phyloP scores from a whole-genome alignment of 2,113 vertebrate species.

The Hippoglossus stenolepis region DNA sequence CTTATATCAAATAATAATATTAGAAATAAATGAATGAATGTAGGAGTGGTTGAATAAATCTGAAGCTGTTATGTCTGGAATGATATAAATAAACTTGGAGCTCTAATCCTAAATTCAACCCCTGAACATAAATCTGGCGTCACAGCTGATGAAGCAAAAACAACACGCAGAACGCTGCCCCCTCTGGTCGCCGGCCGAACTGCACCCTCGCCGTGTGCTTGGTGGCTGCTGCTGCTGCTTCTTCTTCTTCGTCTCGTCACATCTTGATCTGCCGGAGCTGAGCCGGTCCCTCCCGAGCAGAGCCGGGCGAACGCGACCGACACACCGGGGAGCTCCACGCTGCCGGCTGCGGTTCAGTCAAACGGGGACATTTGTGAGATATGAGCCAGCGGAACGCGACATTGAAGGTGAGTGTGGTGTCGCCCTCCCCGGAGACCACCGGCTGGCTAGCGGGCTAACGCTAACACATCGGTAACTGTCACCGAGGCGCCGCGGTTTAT shows the following conservation, averaged over 20 bases:
- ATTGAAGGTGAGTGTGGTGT: constrained; percentile 62
- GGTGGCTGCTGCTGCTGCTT: constrained; percentile 4
- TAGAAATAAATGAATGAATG: no score
- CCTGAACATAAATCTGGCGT: background rate
- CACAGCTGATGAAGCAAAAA: background rate
- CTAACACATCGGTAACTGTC: constrained; percentile 25
- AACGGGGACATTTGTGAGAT: constrained; percentile 42
- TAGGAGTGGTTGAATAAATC: no score
- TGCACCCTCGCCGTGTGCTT: background rate
- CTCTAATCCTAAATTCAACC: no score
- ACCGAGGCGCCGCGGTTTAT: constrained; percentile 17
- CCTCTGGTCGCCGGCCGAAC: background rate
- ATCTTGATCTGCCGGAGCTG: background rate
- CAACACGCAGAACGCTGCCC: background rate
- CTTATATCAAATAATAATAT: no score
- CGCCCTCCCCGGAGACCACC: background rate
- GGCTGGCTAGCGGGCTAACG: constrained; percentile 35
- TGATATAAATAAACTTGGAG: no score
- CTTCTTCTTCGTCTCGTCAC: constrained; percentile 36
- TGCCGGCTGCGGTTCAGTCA: background rate
- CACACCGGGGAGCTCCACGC: background rate
- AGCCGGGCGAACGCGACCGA: no score
- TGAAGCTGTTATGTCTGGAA: no score
- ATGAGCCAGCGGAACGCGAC: constrained; percentile 59
- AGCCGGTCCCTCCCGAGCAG: no score